Evolutionary conservation across 2,113 vertebrate species (phyloP).

Genomic region (Salvelinus alpinus): DNA sequence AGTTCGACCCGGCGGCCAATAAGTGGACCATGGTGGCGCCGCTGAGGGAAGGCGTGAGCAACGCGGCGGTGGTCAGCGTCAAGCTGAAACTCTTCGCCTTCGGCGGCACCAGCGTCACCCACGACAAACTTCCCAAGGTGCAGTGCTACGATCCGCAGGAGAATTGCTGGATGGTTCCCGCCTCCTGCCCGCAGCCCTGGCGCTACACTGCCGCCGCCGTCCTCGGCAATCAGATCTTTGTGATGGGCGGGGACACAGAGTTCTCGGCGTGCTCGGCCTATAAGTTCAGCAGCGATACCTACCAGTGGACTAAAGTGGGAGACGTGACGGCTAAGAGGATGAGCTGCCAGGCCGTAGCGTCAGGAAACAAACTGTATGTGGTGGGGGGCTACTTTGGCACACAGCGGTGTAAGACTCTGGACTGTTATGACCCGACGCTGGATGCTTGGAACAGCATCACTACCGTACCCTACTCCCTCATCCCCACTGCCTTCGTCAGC

Average conservation of each 20-base stretch:
- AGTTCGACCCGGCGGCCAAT: constrained; percentile 80
- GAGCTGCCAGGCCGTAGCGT: constrained; percentile 85
- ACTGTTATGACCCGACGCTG: constrained; percentile 82
- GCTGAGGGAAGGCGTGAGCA: constrained; percentile 81
- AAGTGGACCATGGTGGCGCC: constrained; percentile 85
- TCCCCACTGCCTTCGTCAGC: constrained; percentile 85
- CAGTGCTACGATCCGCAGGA: constrained; percentile 83
- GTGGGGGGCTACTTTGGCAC: constrained; percentile 85
- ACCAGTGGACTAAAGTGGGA: constrained; percentile 85
- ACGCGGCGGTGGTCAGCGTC: constrained; percentile 82
- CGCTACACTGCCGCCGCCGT: constrained; percentile 83
- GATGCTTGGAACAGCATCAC: constrained; percentile 85
- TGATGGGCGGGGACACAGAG: constrained; percentile 82
- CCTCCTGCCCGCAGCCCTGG: constrained; percentile 83
- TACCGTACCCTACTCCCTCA: constrained; percentile 83
- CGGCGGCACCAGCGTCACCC: constrained; percentile 81
- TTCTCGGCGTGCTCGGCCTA: constrained; percentile 84
- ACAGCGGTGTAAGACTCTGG: constrained; percentile 83
- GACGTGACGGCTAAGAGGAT: constrained; percentile 82
- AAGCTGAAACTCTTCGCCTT: constrained; percentile 84
- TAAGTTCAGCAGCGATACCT: constrained; percentile 82
- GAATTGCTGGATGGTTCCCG: constrained; percentile 81
- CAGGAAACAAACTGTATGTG: constrained; percentile 83
- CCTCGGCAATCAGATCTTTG: constrained; percentile 81
- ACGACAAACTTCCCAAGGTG: constrained; percentile 82